phyloP scores from a whole-genome alignment of 2,113 vertebrate species.

The Sprattus sprattus region DNA sequence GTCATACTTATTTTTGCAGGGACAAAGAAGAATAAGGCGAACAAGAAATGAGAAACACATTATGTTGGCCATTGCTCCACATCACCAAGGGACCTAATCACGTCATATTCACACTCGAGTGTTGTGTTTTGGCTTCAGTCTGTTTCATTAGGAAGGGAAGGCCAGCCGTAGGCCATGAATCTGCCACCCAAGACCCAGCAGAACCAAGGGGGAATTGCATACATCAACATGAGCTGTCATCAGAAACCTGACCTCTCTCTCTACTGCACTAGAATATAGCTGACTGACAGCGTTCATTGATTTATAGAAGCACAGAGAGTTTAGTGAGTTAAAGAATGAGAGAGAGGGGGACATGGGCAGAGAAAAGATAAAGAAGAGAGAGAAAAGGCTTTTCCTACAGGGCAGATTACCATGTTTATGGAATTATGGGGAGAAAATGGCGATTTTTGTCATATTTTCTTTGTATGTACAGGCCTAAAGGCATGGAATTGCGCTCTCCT shows the following conservation, averaged over 20 bases:
- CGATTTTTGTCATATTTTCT: not conserved
- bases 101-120: not conserved
- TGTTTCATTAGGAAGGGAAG: constrained; percentile 16
- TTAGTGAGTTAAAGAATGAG: not conserved
- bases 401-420: not conserved
- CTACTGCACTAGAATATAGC: not conserved
- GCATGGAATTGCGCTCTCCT: not conserved
- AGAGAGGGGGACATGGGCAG: not conserved
- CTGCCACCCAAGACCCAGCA: not conserved
- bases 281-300: not conserved
- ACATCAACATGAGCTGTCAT: not conserved
- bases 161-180: not conserved
- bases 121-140: not conserved
- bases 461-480: not conserved
- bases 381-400: not conserved
- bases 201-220: not conserved
- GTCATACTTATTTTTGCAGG: not conserved
- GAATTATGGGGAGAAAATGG: not conserved
- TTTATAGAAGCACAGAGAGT: not conserved
- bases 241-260: not conserved
- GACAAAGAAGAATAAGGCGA: not conserved
- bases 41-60: not conserved
- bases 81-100: not conserved
- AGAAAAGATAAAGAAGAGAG: not conserved
- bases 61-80: not conserved